Percentiles rank a stretch among this genome's conserved stretches.
Conservation (phyloP, 2,888 invertebrate genomes). For the Allophyes oxyacanthae region DNA sequence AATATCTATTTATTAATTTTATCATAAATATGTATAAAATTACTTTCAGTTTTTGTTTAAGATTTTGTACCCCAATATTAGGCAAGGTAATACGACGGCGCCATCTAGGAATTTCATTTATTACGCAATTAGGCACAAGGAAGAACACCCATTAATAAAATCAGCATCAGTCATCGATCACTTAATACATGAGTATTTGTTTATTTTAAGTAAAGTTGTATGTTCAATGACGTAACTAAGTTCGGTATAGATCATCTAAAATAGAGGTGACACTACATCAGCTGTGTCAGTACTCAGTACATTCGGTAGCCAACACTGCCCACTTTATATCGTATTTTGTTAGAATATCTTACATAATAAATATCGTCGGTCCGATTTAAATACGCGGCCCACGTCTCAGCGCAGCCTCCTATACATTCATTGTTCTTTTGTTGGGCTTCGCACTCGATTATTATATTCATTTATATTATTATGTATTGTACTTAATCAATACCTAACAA, state of each 20-base stretch:
- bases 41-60: no score
- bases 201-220: conserved; percentile 23
- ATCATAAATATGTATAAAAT: no score
- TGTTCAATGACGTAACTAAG: conserved; percentile 57
- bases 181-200: not conserved
- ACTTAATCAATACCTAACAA: conserved; percentile 39
- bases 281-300: conserved; percentile 42
- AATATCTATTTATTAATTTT: no score
- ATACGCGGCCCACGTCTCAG: conserved; percentile 67
- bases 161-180: no score
- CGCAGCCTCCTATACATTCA: conserved; percentile 42
- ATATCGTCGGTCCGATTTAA: conserved; percentile 67
- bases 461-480: conserved; percentile 35
- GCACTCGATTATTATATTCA: conserved; percentile 41
- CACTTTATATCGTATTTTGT: conserved; percentile 61
- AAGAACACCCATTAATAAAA: no score
- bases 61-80: no score
- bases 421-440: conserved; percentile 57
- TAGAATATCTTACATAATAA: conserved; percentile 65
- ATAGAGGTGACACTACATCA: conserved; percentile 74
- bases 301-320: conserved; percentile 60
- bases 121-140: no score
- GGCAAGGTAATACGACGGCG: no score
- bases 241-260: conserved; percentile 61
- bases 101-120: no score